These are phyloP conservation scores for Cepaea nemoralis DNA, from an alignment of 1,140 invertebrate species.

Conservation along the genomic window DNA sequence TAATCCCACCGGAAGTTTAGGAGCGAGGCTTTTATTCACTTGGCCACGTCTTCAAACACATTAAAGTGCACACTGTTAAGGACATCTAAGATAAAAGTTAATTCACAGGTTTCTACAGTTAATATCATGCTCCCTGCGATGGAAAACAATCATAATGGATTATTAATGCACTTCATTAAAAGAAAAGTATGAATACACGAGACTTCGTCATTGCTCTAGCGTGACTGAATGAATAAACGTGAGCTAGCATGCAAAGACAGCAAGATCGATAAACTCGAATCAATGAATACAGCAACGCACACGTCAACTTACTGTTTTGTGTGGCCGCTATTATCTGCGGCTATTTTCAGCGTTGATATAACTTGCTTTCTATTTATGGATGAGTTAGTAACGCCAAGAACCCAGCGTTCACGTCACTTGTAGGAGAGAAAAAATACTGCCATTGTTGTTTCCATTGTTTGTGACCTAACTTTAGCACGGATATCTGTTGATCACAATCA, in stretches of 20 bases:
- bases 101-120: neutral
- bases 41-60: too few relatives aligned
- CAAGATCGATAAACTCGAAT: neutral
- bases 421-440: neutral
- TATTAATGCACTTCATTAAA: too few relatives aligned
- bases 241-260: neutral
- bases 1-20: too few relatives aligned
- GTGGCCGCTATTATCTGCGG: neutral
- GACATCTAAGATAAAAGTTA: too few relatives aligned
- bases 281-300: neutral
- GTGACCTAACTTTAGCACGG: neutral
- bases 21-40: too few relatives aligned
- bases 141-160: neutral
- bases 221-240: constrained; percentile 3
- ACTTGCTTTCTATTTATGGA: neutral
- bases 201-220: neutral
- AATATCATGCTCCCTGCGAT: neutral
- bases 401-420: neutral
- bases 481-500: neutral
- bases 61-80: too few relatives aligned
- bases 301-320: neutral
- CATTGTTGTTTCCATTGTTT: neutral
- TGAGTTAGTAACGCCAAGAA: neutral
- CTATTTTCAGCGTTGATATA: neutral
- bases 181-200: too few relatives aligned